phyloP scores from a whole-genome alignment of 2,888 invertebrate genomes.

The Macrophya annulata region DNA sequence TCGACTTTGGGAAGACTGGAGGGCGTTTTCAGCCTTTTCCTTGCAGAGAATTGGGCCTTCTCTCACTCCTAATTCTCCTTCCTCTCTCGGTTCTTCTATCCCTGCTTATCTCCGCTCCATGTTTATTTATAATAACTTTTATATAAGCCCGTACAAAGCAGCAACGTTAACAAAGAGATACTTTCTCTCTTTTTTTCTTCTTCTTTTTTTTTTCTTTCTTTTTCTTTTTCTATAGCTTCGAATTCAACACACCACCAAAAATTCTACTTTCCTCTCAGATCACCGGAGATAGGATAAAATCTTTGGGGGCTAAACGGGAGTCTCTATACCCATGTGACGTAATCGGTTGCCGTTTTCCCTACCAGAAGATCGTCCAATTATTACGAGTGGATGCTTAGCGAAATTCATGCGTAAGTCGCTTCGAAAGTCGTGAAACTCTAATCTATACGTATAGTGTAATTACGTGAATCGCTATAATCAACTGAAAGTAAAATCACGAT shows the following conservation, averaged over 20 bases:
- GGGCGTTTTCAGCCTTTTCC: constrained; percentile 36
- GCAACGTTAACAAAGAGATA: constrained; percentile 34
- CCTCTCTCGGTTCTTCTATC: not conserved
- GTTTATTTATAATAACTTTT: constrained; percentile 47
- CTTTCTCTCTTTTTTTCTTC: not conserved
- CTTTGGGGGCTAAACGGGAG: not conserved
- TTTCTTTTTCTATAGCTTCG: too few species aligned
- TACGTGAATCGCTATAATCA: too few species aligned
- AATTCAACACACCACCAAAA: constrained; percentile 3
- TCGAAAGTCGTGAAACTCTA: not conserved
- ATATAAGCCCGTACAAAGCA: constrained; percentile 29
- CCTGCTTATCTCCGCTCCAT: constrained; percentile 27
- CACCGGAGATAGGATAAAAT: not conserved
- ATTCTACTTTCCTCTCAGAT: constrained; percentile 15
- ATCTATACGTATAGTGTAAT: not conserved
- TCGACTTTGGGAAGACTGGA: constrained; percentile 45
- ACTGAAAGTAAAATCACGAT: too few species aligned
- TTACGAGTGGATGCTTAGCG: constrained; percentile 19
- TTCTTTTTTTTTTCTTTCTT: not conserved
- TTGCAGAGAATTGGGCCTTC: not conserved
- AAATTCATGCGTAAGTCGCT: constrained; percentile 8
- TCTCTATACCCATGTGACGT: not conserved
- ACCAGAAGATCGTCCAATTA: constrained; percentile 27
- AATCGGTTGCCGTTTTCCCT: not conserved
- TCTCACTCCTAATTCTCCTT: not conserved